Base-by-base conservation (phyloP, 2,888 invertebrate genomes). In the Leptopterna dolabrata region DNA sequence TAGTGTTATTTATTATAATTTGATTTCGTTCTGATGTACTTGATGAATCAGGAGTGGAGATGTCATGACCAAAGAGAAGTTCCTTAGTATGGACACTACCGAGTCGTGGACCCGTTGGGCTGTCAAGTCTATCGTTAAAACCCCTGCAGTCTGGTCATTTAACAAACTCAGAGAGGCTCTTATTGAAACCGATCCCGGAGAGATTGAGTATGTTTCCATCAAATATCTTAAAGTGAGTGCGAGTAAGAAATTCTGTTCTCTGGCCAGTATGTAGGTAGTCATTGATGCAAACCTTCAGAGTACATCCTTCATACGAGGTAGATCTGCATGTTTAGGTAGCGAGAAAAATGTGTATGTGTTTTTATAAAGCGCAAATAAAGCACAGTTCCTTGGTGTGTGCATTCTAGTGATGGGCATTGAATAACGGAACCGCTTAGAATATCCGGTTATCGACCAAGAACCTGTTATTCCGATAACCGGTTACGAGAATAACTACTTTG, bases 81-180 rank as follows among this genome's bases (percentile, higher is more conserved):
- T 90, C 86, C 73, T 90, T 45, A 83, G 85, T 27, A 82, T 86
- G 51, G 71, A 89, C 70, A 88, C 88, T 16, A 76, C 85, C 3
- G 89, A 90, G 86, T 88, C 89, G 51, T 90, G 90, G 90, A 88
- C 88, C 14, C 81, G 76, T 70, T 90, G 90, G 90, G 90, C 90
- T 1, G 90, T 90, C 7, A 89, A 90, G 51, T 88, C 88, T 16
- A 87, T 90, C n/a, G 87, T 90, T 9, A 90, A 89, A 89, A 89
- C 83, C 47, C 90, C 90, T 19, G 83, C 90, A 0, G 88, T 89
- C 2, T 90, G 90, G 90, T 90, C 90, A 9, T 89, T 90, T 76
- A 87, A 84, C 36, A 90, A 90, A 89, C 47, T 90, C 9, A 90
- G 89, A 89, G 88, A 89, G 63, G 88, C 90, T 29, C 87, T 90